Conservation (phyloP, 2,797 vertebrate species). For the Hozukius guyotensis region DNA sequence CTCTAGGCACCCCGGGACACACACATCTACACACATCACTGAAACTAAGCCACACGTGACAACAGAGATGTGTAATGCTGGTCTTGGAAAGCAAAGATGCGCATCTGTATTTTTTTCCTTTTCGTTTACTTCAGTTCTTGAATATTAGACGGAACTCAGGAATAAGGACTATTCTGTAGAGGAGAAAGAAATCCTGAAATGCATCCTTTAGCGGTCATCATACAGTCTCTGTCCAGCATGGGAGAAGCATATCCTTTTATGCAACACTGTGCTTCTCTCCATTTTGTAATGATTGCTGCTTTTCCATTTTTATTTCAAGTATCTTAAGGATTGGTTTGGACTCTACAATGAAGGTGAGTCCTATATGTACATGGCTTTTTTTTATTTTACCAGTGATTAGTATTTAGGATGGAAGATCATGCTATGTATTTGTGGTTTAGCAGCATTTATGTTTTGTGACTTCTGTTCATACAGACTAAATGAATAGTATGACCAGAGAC, state of each 20-base stretch:
- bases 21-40: conserved; percentile 47
- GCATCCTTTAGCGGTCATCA: background rate
- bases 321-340: background rate
- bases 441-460: background rate
- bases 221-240: background rate
- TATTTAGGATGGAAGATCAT: background rate
- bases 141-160: background rate
- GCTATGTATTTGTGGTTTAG: background rate
- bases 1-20: conserved; percentile 44
- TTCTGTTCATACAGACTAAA: background rate
- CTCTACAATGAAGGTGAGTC: conserved; percentile 31
- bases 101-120: background rate
- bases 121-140: background rate
- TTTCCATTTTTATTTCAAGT: background rate
- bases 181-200: background rate
- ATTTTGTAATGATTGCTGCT: background rate
- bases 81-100: conserved; percentile 13
- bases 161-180: background rate
- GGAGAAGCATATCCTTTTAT: background rate
- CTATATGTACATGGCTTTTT: background rate
- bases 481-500: background rate
- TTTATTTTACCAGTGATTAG: background rate
- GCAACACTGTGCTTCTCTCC: background rate
- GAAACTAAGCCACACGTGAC: conserved; percentile 58
- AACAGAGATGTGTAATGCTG: background rate